A percentile compares a stretch with the other conserved stretches of the same genome.
Conservation (phyloP, 2,113 vertebrate genomes). For the Gymnarchus niloticus region DNA sequence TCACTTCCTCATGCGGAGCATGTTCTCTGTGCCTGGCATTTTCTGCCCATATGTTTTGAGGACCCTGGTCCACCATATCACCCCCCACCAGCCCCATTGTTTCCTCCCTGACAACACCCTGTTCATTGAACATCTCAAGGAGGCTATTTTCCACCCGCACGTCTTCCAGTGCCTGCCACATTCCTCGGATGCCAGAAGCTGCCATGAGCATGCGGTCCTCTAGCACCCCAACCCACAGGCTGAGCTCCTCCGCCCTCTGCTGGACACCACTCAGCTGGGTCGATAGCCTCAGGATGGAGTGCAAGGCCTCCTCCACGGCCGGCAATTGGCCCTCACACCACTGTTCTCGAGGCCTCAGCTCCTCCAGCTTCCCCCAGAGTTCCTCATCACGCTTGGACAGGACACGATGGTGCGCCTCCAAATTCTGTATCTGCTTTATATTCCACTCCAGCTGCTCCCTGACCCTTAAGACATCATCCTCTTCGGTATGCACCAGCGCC, state of each 20-base stretch:
- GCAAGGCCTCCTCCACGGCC: slow-evolving; percentile 72
- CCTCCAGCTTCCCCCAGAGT: slow-evolving; percentile 59
- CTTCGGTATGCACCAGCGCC: slow-evolving; percentile 77
- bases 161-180: slow-evolving; percentile 69
- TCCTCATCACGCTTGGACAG: slow-evolving; percentile 59
- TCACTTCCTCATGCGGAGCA: background rate
- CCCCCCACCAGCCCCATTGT: slow-evolving; percentile 33
- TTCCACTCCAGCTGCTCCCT: slow-evolving; percentile 67
- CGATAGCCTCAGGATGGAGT: slow-evolving; percentile 72
- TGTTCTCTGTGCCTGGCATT: background rate
- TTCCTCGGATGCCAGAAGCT: slow-evolving; percentile 59
- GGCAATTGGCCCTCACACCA: slow-evolving; percentile 75
- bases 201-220: slow-evolving; percentile 79
- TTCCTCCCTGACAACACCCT: slow-evolving; percentile 51
- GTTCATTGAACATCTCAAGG: slow-evolving; percentile 63
- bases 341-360: slow-evolving; percentile 63
- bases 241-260: slow-evolving; percentile 71
- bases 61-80: slow-evolving; percentile 21
- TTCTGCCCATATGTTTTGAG: background rate
- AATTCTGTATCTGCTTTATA: slow-evolving; percentile 57
- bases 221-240: slow-evolving; percentile 65
- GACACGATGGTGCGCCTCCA: slow-evolving; percentile 62
- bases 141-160: slow-evolving; percentile 63
- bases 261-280: slow-evolving; percentile 67
- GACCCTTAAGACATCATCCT: slow-evolving; percentile 65